Base-by-base conservation (phyloP, 2,888 invertebrate species). In the Apamea anceps region DNA sequence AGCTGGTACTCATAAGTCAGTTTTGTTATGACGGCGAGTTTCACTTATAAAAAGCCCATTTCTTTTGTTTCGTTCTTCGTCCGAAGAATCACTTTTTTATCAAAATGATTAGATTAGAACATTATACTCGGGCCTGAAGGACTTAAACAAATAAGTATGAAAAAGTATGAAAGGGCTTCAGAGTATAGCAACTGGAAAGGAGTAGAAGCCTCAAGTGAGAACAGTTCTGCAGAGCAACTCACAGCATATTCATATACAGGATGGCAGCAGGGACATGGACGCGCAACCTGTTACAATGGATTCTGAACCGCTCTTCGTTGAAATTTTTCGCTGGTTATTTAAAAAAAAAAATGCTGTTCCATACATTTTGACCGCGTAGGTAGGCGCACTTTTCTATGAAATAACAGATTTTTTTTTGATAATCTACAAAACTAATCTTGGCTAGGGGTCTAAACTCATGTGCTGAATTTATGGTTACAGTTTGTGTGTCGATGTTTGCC, bases 1-100 rank as follows among this genome's bases (percentile, higher is more conserved):
- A 89, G 85, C 79, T 86, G 72, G 80, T 86, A 76, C 82, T 87
- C 75, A 77, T 80, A 87, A 87, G 80, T 89, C 82, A 80, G 91
- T 89, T 87, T 76, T 83, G 86, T 87, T 89, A 75, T 86, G 85
- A 85, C 85, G 62, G 83, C 80, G 68, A 75, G 72, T 60, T 71
- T 65, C 18, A 68, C 77, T 78, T 79, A 87, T 81, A 65, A 45
- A 37, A 68, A 63, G 25, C n/a, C 62, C 62, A 62, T 74, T 37
- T 73, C n/a, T 77, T 48, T 48, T 48, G 42, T 72, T 70, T 28
- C 72, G 57, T 62, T 72, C 25, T 62, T 80, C 0, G 13, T 15
- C 28, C 18, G 0, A 48, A 75, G 25, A 54, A n/a, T 42, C 10
- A 2, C 8, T n/a, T 67, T 0, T 15, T 54, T 21, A 60, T n/a